These are phyloP conservation scores for Onychomys leucogaster DNA, from an alignment of 2,797 vertebrate species.

Conservation along the genomic window DNA sequence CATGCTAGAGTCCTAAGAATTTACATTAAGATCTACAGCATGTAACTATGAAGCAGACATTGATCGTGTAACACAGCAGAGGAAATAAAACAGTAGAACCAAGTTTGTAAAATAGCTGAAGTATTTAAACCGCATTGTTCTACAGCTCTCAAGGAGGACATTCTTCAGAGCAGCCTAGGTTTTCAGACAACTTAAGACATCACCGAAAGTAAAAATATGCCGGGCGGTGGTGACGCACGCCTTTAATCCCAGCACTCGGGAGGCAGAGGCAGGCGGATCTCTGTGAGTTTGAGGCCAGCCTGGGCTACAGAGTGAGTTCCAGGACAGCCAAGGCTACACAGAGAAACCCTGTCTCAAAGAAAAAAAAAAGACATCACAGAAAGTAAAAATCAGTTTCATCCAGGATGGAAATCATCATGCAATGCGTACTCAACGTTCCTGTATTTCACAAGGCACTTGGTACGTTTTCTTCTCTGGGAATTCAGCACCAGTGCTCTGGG, in stretches of 20 bases:
- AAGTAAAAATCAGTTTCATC: constrained; percentile 44
- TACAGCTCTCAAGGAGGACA: neutral
- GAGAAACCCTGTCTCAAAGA: too few species aligned
- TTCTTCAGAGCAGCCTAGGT: neutral
- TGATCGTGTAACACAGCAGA: neutral
- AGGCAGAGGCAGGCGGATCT: too few species aligned
- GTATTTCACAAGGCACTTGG: neutral
- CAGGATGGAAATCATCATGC: neutral
- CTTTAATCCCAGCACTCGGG: too few species aligned
- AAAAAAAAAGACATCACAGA: neutral
- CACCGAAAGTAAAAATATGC: too few species aligned
- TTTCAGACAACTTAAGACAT: neutral
- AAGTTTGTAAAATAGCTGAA: constrained; percentile 41
- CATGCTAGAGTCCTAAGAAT: neutral
- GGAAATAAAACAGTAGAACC: constrained; percentile 37
- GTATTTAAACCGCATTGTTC: constrained; percentile 9
- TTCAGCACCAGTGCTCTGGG: neutral
- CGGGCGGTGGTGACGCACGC: too few species aligned
- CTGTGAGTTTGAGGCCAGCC: too few species aligned
- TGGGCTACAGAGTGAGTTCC: too few species aligned
- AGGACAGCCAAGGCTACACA: too few species aligned
- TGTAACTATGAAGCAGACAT: neutral
- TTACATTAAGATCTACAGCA: neutral
- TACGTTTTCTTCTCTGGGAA: constrained; percentile 9
- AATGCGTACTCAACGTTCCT: neutral